Evolutionary conservation across 2,797 vertebrate genomes (phyloP).

Genomic region (Steatocranus sp.): DNA sequence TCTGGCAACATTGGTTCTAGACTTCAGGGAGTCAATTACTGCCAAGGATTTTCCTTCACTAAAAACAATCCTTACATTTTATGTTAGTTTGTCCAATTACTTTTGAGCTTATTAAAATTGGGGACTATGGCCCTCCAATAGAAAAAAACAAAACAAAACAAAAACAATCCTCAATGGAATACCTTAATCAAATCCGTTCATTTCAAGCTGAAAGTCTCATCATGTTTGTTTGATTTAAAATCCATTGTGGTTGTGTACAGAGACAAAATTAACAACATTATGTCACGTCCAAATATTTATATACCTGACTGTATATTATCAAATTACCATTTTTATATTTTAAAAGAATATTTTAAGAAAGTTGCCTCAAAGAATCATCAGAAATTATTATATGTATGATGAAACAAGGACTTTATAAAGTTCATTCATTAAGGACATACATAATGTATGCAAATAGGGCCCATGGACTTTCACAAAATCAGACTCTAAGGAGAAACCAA

Average conservation of each 20-base stretch:
- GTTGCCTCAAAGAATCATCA: not conserved
- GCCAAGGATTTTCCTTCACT: not conserved
- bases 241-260: not conserved
- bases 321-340: not conserved
- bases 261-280: not conserved
- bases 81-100: not conserved
- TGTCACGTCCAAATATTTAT: not conserved
- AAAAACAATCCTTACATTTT: not conserved
- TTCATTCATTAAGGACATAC: not conserved
- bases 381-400: not conserved
- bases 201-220: not conserved
- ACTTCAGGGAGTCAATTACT: not conserved
- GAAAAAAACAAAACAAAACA: not conserved
- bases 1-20: not conserved
- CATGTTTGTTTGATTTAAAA: not conserved
- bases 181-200: not conserved
- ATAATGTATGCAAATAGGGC: not conserved
- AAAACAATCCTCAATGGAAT: not conserved
- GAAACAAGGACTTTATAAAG: not conserved
- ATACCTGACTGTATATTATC: not conserved
- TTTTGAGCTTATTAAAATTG: not conserved
- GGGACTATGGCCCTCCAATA: not conserved
- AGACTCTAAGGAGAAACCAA: not conserved
- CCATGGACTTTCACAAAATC: not conserved
- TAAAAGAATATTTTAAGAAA: not conserved